Evolutionary conservation across 35 echinoderm and acorn worm genomes (phyloP).

Genomic region (Lytechinus variegatus): DNA sequence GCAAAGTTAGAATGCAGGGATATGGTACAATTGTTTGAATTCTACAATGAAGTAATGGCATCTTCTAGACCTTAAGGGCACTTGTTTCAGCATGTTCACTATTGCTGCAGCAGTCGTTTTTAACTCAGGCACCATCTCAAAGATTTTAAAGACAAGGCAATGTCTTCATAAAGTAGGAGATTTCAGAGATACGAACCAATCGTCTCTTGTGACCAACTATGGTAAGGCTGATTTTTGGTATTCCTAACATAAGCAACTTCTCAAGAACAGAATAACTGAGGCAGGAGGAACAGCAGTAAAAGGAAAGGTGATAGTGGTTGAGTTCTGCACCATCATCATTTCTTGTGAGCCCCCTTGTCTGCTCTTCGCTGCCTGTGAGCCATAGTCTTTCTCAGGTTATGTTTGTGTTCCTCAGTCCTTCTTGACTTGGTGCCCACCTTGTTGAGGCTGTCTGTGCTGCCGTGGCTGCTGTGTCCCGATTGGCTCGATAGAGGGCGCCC

Average conservation of each 20-base stretch:
- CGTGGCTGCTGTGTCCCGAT: slow-evolving; percentile 29
- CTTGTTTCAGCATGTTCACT: background rate
- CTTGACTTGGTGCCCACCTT: slow-evolving; percentile 46
- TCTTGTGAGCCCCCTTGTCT: slow-evolving; percentile 30
- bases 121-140: background rate
- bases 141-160: background rate
- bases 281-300: too few species aligned
- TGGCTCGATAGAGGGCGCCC: slow-evolving; percentile 25
- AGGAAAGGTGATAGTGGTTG: background rate
- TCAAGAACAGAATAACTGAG: background rate
- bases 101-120: background rate
- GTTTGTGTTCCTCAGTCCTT: slow-evolving; percentile 69
- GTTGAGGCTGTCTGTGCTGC: slow-evolving; percentile 43
- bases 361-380: slow-evolving; percentile 54
- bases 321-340: background rate
- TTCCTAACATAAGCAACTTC: background rate
- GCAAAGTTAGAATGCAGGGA: background rate
- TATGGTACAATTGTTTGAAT: background rate
- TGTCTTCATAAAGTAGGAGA: background rate
- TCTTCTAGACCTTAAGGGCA: background rate
- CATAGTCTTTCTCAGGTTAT: slow-evolving; percentile 76
- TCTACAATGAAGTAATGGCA: background rate
- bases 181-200: background rate
- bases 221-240: background rate
- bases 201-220: background rate